Evolutionary conservation across 2,113 vertebrate genomes (phyloP).

Genomic region (Alligator mississippiensis): DNA sequence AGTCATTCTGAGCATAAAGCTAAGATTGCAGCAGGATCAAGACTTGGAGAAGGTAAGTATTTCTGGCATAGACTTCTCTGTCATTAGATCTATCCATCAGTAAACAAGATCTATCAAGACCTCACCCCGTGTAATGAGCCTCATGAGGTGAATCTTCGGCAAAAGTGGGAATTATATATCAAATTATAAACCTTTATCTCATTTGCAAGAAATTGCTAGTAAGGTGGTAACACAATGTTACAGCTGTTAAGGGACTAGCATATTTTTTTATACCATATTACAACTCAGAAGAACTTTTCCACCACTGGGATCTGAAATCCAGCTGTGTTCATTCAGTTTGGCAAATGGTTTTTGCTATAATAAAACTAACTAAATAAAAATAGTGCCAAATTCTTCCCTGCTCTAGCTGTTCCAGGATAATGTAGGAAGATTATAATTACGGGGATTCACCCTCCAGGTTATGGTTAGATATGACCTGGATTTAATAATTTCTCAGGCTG

Average conservation of each 20-base stretch:
- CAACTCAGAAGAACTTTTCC: background rate
- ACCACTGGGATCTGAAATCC: background rate
- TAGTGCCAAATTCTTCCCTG: background rate
- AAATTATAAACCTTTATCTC: background rate
- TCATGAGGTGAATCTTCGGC: background rate
- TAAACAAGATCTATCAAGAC: background rate
- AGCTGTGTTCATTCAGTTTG: background rate
- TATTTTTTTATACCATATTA: background rate
- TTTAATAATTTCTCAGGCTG: background rate
- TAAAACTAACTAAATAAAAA: background rate
- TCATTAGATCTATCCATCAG: constrained; percentile 12
- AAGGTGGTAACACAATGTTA: background rate
- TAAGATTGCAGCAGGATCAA: constrained; percentile 84
- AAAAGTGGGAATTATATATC: background rate
- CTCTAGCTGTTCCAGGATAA: background rate
- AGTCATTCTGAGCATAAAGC: constrained; percentile 78
- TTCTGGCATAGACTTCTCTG: constrained; percentile 1
- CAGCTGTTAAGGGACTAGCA: background rate
- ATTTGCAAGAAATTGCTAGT: background rate
- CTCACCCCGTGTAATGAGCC: background rate
- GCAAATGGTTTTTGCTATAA: too few species aligned
- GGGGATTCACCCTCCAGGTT: background rate
- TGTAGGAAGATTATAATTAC: background rate
- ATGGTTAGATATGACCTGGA: background rate
- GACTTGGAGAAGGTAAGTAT: constrained; percentile 86